A percentile compares a stretch with the other conserved stretches of the same genome.
phyloP scores from a whole-genome alignment of 2,888 invertebrate genomes.

The Xestia c-nigrum region DNA sequence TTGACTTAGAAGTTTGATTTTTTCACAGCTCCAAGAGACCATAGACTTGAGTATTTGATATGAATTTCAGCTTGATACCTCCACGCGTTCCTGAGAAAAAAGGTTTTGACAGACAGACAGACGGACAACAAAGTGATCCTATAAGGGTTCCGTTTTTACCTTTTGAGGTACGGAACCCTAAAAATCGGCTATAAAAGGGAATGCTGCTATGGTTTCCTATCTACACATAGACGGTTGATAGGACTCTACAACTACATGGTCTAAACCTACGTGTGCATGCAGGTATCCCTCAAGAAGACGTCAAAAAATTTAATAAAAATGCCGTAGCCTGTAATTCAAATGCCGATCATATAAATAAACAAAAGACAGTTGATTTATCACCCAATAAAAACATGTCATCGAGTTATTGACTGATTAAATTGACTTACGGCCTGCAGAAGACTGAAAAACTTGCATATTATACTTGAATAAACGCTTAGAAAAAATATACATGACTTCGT shows the following conservation, averaged over 20 bases:
- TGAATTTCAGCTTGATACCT: too few relatives aligned
- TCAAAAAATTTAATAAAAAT: background rate
- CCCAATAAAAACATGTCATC: slow-evolving; percentile 66
- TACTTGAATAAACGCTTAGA: slow-evolving; percentile 62
- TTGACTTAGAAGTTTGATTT: too few relatives aligned
- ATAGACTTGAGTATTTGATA: too few relatives aligned
- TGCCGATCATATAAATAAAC: slow-evolving; percentile 25
- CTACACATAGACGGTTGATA: too few relatives aligned
- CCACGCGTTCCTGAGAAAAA: too few relatives aligned
- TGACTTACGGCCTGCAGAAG: slow-evolving; percentile 72
- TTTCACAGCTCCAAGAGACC: too few relatives aligned
- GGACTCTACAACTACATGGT: background rate
- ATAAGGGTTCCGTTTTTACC: too few relatives aligned
- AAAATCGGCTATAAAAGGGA: background rate
- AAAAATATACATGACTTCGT: slow-evolving; percentile 75
- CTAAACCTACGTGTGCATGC: background rate
- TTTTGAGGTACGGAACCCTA: too few relatives aligned
- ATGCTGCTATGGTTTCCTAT: background rate
- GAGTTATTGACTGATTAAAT: slow-evolving; percentile 74
- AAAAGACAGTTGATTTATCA: slow-evolving; percentile 42
- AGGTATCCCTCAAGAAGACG: background rate
- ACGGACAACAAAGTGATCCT: too few relatives aligned
- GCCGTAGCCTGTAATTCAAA: slow-evolving; percentile 18
- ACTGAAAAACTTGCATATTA: slow-evolving; percentile 70
- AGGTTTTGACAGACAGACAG: too few relatives aligned